Base-by-base conservation (phyloP, 2,888 invertebrate genomes). In the Isoperla grammatica region DNA sequence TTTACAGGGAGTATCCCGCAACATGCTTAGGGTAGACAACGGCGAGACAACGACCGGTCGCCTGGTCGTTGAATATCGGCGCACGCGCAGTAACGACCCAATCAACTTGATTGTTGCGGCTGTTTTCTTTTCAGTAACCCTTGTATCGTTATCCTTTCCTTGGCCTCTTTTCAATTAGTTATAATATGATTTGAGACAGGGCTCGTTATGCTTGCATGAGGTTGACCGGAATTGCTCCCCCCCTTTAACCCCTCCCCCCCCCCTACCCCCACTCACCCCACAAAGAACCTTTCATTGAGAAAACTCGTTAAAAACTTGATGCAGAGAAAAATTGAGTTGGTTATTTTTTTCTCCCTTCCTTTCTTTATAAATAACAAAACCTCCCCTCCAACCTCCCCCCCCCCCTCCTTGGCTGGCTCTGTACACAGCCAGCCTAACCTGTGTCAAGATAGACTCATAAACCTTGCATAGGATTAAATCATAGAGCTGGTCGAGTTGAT, bases 271-370 rank as follows among this genome's bases (percentile, higher is more conserved):
- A 23, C 12, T 20, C 60, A 46, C 29, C 29, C 29, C 8, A 29
- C 29, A 29, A 29, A 29, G 29, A 29, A 29, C 29, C 29, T 53
- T 57, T 65, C 66, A 65, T 67, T 66, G 66, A 64, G 64, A 63
- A 67, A 67, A 66, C 68, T 68, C 68, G 68, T 68, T 68, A 68
- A 67, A 66, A 66, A 63, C 60, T 63, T 65, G 63, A 66, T 65
- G 63, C 63, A 43, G 39, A 60, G 60, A 45, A 43, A 60, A 60
- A 56, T 50, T 29, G 49, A 50, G 49, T 50, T 50, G 49, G 49
- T 29, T 50, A 22, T 50, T 50, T 50, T 50, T 50, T 29, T 23
- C 49, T 50, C 35, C 23, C 17, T 50, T 50, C 29, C 35, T 50
- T 50, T 50, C 49, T 23, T 50, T 50, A 50, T 29, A 50, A 50